Conservation (phyloP, 53 echinoderm and acorn worm genomes). For the Glandiceps talaboti region DNA sequence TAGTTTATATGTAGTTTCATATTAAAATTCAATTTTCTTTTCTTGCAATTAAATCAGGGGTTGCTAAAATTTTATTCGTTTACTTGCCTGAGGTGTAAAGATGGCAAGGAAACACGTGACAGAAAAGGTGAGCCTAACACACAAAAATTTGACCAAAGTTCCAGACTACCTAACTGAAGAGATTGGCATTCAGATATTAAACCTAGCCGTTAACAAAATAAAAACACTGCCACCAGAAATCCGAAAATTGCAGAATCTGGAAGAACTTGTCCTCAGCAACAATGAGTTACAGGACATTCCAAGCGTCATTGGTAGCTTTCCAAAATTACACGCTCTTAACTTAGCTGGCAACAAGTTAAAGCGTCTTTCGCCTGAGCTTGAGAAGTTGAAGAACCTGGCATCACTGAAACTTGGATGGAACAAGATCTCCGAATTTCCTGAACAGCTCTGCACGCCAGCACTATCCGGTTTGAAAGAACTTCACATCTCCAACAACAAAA, state of each 20-base stretch:
- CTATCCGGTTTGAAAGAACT: neutral
- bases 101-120: no score
- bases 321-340: neutral
- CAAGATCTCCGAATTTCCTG: neutral
- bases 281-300: neutral
- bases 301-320: neutral
- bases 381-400: neutral
- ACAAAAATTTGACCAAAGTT: no score
- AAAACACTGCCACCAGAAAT: neutral
- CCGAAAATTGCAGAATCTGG: neutral
- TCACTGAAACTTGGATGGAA: neutral
- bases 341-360: neutral
- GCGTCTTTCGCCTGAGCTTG: neutral
- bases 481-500: neutral
- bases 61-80: no score
- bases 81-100: no score
- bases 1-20: no score
- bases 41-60: no score
- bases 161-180: no score
- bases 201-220: no score
- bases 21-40: no score
- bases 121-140: no score
- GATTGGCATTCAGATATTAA: no score
- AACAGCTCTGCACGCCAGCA: neutral
- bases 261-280: neutral